A percentile compares a stretch with the other conserved stretches of the same genome.
phyloP scores from a whole-genome alignment of 92 coral and sea anemone genomes.

The Desmophyllum pertusum region DNA sequence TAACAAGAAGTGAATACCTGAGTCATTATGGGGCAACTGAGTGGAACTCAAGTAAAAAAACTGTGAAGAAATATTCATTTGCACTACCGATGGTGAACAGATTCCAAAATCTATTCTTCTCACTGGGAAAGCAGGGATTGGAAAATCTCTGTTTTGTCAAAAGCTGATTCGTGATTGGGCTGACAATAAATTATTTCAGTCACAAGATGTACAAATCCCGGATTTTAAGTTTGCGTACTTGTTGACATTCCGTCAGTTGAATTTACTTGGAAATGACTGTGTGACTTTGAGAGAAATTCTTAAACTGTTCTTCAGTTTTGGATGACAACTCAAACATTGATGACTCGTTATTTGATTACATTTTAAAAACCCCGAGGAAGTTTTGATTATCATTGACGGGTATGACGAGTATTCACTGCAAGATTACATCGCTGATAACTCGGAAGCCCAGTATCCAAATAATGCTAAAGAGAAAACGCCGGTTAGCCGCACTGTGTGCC shows the following conservation, averaged over 20 bases:
- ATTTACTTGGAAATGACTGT: background rate
- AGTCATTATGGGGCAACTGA: background rate
- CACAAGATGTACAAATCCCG: background rate
- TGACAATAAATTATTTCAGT: conserved; percentile 9
- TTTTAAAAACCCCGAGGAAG: conserved; percentile 31
- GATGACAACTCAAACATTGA: background rate
- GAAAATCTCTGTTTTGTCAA: conserved; percentile 51
- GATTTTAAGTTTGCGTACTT: conserved; percentile 38
- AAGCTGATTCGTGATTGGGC: conserved; percentile 72
- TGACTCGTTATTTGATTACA: conserved; percentile 30
- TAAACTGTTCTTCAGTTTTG: background rate
- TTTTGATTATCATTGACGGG: conserved; percentile 56
- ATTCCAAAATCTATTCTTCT: background rate
- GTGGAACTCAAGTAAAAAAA: background rate
- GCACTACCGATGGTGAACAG: background rate
- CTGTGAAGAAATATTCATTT: background rate
- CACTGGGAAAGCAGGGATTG: conserved; percentile 67
- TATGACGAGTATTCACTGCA: conserved; percentile 54
- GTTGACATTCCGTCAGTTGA: conserved; percentile 51
- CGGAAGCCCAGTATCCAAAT: conserved; percentile 32
- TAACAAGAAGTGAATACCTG: background rate
- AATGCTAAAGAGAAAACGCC: conserved; percentile 43
- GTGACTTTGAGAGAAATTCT: background rate
- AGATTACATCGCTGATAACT: background rate
- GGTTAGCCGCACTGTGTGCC: conserved; percentile 48